Conservation (phyloP, 1,140 invertebrate species). For the Palaemon carinicauda region DNA sequence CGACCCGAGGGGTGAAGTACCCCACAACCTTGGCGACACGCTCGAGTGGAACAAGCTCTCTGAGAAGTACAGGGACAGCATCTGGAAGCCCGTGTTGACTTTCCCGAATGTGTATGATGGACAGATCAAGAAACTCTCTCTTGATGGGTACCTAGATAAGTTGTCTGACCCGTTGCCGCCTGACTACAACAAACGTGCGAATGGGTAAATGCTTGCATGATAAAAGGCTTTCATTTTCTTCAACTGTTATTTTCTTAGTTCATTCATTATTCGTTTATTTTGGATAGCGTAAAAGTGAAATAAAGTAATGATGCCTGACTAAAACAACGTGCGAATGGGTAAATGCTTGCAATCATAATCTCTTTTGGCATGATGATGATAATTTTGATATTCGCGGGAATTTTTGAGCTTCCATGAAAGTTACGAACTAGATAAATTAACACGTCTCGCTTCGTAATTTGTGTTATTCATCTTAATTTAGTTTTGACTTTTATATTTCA, state of each 20-base stretch:
- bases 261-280: too few species aligned
- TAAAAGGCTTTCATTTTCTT: too few species aligned
- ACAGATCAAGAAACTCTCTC: slow-evolving; percentile 33
- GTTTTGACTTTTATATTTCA: too few species aligned
- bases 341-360: neutral
- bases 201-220: slow-evolving; percentile 49
- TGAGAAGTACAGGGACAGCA: neutral
- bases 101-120: slow-evolving; percentile 56
- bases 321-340: slow-evolving; percentile 55
- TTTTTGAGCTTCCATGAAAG: too few species aligned
- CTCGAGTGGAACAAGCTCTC: slow-evolving; percentile 49
- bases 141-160: slow-evolving; percentile 30
- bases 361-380: too few species aligned
- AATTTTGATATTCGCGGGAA: neutral
- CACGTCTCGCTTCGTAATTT: too few species aligned
- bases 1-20: slow-evolving; percentile 39
- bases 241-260: too few species aligned
- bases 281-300: too few species aligned
- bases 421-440: too few species aligned
- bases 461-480: too few species aligned
- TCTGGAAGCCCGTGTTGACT: slow-evolving; percentile 36
- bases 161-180: neutral
- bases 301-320: too few species aligned
- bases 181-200: slow-evolving; percentile 49
- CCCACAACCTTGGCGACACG: slow-evolving; percentile 47